These are phyloP conservation scores for Euura saliciscinereae DNA, from an alignment of 1,140 invertebrate species.

Conservation along the genomic window DNA sequence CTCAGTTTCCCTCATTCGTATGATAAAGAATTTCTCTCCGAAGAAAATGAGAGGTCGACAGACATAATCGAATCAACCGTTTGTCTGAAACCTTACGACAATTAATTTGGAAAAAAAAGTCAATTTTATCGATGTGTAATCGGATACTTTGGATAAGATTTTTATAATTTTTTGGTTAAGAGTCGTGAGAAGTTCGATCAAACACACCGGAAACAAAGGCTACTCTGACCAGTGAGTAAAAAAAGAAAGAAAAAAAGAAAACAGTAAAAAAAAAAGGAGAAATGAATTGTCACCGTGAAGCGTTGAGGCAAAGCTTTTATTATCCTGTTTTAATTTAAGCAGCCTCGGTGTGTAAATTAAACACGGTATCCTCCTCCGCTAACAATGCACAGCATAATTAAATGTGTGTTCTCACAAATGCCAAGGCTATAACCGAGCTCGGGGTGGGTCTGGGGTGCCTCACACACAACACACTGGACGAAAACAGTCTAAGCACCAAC, in stretches of 20 bases:
- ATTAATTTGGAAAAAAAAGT: no score
- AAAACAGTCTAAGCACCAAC: not conserved
- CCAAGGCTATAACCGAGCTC: not conserved
- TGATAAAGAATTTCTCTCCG: no score
- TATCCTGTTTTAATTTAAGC: slow-evolving; percentile 60
- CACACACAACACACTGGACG: not conserved
- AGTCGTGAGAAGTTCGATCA: no score
- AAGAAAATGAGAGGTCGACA: no score
- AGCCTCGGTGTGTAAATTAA: slow-evolving; percentile 57
- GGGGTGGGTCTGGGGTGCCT: no score
- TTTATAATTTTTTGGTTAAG: no score
- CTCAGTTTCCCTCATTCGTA: no score
- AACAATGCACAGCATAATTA: slow-evolving; percentile 33
- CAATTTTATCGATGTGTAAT: no score
- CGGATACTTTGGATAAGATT: no score
- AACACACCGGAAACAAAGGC: no score
- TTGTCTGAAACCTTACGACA: no score
- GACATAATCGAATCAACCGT: no score
- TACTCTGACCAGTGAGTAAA: not conserved
- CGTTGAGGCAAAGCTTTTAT: slow-evolving; percentile 50
- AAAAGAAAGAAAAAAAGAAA: slow-evolving; percentile 16
- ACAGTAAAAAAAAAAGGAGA: slow-evolving; percentile 30
- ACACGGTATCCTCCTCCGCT: slow-evolving; percentile 33
- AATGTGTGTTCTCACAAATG: slow-evolving; percentile 51
- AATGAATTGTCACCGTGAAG: not conserved